These are phyloP conservation scores for Cosmopolites sordidus DNA, from an alignment of 2,888 invertebrate species.

Conservation along the genomic window DNA sequence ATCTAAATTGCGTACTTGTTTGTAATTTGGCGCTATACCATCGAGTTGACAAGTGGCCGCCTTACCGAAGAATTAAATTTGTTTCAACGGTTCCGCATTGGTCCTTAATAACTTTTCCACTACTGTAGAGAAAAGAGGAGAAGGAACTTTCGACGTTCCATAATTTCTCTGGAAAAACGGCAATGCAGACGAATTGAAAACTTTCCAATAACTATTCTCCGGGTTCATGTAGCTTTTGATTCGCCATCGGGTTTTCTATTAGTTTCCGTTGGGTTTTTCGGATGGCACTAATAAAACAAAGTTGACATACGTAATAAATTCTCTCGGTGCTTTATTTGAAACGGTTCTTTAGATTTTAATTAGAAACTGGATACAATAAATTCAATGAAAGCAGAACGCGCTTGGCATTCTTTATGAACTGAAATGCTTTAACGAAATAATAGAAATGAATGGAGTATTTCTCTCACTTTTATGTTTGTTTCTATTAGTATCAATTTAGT, in stretches of 20 bases:
- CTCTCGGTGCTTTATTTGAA: neutral
- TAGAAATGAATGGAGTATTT: too few relatives aligned
- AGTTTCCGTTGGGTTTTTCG: neutral
- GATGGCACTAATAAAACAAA: neutral
- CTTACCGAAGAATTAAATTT: neutral
- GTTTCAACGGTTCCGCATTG: neutral
- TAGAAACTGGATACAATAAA: too few relatives aligned
- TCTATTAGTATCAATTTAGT: too few relatives aligned
- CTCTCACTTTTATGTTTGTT: too few relatives aligned
- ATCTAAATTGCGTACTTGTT: too few relatives aligned
- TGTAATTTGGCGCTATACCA: too few relatives aligned
- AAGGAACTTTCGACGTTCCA: constrained; percentile 34
- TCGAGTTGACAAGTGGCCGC: neutral
- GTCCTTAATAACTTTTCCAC: neutral
- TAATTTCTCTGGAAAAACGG: constrained; percentile 32
- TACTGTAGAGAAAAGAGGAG: constrained; percentile 6
- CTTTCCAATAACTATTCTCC: constrained; percentile 33
- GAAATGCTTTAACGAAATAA: too few relatives aligned
- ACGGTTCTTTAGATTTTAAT: neutral
- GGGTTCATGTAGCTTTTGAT: neutral
- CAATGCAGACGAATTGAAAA: constrained; percentile 35
- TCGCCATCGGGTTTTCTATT: neutral
- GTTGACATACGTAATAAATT: neutral
- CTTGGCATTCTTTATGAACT: too few relatives aligned
- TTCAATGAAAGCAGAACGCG: too few relatives aligned